Base-by-base conservation (phyloP, 2,888 invertebrate genomes). In the Chesias legatella region DNA sequence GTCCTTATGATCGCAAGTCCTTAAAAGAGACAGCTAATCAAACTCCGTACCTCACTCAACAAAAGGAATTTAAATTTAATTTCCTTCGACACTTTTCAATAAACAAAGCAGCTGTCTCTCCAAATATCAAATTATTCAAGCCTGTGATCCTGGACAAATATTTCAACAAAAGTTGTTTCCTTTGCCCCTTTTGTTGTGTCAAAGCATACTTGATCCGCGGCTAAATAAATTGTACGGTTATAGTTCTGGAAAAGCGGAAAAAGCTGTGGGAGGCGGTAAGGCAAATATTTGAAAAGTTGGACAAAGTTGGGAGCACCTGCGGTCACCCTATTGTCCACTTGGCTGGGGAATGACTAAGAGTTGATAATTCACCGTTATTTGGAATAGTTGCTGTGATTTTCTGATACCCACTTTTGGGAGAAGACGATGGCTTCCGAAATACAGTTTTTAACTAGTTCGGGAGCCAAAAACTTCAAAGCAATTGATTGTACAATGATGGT, bases 211-310 rank as follows among this genome's bases (percentile, higher is more conserved):
- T 84, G 81, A 85, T 86, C 82, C 74, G 68, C 65, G 51, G 76
- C 69, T 75, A 70, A 76, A 81, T 79, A 79, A 78, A 81, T 79
- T 74, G 68, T 70, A 63, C 61, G 65, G 71, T 73, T 79, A 78
- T 77, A 73, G 80, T 73, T 47, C 43, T 63, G 66, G 67, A 66
- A 76, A 73, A 70, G 57, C 60, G 68, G 59, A 67, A 63, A 79
- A 82, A 83, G 79, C 78, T 71, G 76, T 66, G 74, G 69, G 70
- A 78, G 70, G 73, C 67, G 69, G 68, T 58, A 72, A 70, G 72
- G 84, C 83, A 86, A 88, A 88, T 84, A 79, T 86, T 88, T 86
- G 85, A 73, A 75, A 83, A 82, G 81, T 85, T 79, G 62, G 65
- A 54, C 50, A 54, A 63, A 58, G 53, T 58, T 55, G 10, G 7